Conservation (phyloP, 2,113 vertebrate genomes). For the Equus quagga region DNA sequence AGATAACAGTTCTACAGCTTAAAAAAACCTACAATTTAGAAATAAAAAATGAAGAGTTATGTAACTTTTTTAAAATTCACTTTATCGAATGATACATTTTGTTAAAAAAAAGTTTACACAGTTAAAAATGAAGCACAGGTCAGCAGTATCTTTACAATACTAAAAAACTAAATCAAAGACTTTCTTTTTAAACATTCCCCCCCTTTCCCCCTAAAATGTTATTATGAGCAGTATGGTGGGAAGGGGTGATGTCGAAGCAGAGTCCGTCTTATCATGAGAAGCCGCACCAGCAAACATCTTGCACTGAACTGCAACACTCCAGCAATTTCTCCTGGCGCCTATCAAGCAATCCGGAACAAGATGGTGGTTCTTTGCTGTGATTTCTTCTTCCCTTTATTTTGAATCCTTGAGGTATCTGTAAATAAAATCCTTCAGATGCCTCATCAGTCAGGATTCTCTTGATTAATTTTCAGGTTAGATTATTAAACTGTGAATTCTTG, state of each 20-base stretch:
- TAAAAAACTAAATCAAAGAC: slow-evolving; percentile 99
- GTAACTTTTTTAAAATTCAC: slow-evolving; percentile 91
- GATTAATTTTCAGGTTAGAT: slow-evolving; percentile 88
- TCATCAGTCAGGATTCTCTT: slow-evolving; percentile 93
- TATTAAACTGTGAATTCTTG: slow-evolving; percentile 95
- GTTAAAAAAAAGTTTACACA: slow-evolving; percentile 97
- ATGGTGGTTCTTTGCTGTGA: slow-evolving; percentile 89
- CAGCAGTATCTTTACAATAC: slow-evolving; percentile 99
- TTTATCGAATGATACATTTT: slow-evolving; percentile 92
- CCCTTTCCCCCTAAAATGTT: slow-evolving; percentile 90
- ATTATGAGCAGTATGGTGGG: slow-evolving; percentile 91
- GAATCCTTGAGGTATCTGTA: slow-evolving; percentile 94
- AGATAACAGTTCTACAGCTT: slow-evolving; percentile 95
- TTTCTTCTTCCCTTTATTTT: slow-evolving; percentile 89
- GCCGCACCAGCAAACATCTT: slow-evolving; percentile 88
- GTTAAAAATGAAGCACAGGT: slow-evolving; percentile 98
- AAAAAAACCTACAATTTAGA: slow-evolving; percentile 90
- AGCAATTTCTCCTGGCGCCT: slow-evolving; percentile 88
- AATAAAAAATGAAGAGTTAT: slow-evolving; percentile 91
- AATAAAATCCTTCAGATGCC: slow-evolving; percentile 90
- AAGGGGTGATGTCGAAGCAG: slow-evolving; percentile 88
- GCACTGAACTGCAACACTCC: slow-evolving; percentile 86
- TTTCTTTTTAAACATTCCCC: slow-evolving; percentile 93
- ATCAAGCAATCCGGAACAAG: slow-evolving; percentile 87
- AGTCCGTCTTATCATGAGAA: slow-evolving; percentile 87